Evolutionary conservation across 1,140 invertebrate species (phyloP).

Genomic region (Hermatobates lingyangjiaoensis): DNA sequence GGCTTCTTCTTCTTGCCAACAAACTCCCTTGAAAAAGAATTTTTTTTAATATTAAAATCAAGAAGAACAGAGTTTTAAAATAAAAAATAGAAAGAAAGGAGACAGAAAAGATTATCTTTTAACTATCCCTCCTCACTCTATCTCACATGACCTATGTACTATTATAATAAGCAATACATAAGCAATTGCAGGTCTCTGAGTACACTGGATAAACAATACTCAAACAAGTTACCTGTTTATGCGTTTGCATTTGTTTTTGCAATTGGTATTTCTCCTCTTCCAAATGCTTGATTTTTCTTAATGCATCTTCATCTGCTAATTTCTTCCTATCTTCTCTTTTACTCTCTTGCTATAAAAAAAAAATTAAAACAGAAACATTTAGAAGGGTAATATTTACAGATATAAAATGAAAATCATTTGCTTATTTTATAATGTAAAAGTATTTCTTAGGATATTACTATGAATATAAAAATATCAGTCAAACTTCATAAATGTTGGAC

Average conservation of each 20-base stretch:
- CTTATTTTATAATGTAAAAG: too few species aligned
- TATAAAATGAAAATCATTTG: too few species aligned
- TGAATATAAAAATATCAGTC: too few species aligned
- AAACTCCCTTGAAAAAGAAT: conserved; percentile 13
- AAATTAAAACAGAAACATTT: conserved; percentile 6
- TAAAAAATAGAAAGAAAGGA: too few species aligned
- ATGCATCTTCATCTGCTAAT: conserved; percentile 82
- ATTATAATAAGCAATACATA: too few species aligned
- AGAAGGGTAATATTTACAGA: conserved; percentile 3
- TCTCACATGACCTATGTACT: too few species aligned
- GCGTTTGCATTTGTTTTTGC: conserved; percentile 62
- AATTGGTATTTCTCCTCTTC: conserved; percentile 77
- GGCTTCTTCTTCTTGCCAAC: conserved; percentile 77
- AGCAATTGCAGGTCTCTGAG: too few species aligned
- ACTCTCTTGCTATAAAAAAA: conserved; percentile 58
- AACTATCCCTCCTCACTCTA: too few species aligned
- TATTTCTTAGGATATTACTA: too few species aligned
- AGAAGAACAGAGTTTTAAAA: neutral
- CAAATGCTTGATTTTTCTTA: conserved; percentile 83
- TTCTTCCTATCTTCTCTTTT: conserved; percentile 83
- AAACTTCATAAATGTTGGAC: too few species aligned
- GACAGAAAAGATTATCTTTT: too few species aligned
- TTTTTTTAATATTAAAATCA: neutral
- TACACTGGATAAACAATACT: too few species aligned
- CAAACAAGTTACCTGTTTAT: conserved; percentile 64